Percentiles rank a stretch among this genome's conserved stretches.
phyloP scores from a whole-genome alignment of 2,888 invertebrate genomes.

The Papilio protenor region DNA sequence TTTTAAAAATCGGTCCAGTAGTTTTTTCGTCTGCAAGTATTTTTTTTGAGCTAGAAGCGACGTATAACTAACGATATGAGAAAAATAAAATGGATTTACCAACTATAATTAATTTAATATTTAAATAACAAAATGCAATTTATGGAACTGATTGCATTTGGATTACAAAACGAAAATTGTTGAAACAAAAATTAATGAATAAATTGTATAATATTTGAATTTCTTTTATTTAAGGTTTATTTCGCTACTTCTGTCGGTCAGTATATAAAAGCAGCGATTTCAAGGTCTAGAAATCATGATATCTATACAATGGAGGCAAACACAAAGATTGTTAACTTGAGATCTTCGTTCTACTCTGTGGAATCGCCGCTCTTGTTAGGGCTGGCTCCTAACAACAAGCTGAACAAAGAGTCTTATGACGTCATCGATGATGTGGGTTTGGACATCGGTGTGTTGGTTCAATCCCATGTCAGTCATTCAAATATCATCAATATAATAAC shows the following conservation, averaged over 20 bases:
- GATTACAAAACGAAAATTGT: too few relatives aligned
- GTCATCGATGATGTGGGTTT: slow-evolving; percentile 8
- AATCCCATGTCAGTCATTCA: slow-evolving; percentile 32
- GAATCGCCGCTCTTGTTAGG: slow-evolving; percentile 34
- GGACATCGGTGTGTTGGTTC: slow-evolving; percentile 26
- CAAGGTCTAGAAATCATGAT: slow-evolving; percentile 17
- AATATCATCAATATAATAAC: slow-evolving; percentile 45
- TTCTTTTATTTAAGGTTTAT: slow-evolving; percentile 24
- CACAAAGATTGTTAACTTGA: background rate
- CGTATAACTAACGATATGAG: too few relatives aligned
- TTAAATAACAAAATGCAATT: too few relatives aligned
- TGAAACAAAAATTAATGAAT: too few relatives aligned
- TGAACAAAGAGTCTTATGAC: slow-evolving; percentile 15
- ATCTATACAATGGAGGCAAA: slow-evolving; percentile 19
- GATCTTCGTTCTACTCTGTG: slow-evolving; percentile 23
- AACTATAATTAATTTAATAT: too few relatives aligned
- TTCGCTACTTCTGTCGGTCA: slow-evolving; percentile 27
- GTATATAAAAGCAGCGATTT: slow-evolving; percentile 5
- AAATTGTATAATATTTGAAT: too few relatives aligned
- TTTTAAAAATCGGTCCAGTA: too few relatives aligned
- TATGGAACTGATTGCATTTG: too few relatives aligned
- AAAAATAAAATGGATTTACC: too few relatives aligned
- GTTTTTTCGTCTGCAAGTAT: too few relatives aligned
- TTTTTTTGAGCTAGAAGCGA: too few relatives aligned
- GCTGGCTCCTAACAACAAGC: slow-evolving; percentile 28